phyloP scores from a whole-genome alignment of 2,797 vertebrate species.

The Perodicticus potto region DNA sequence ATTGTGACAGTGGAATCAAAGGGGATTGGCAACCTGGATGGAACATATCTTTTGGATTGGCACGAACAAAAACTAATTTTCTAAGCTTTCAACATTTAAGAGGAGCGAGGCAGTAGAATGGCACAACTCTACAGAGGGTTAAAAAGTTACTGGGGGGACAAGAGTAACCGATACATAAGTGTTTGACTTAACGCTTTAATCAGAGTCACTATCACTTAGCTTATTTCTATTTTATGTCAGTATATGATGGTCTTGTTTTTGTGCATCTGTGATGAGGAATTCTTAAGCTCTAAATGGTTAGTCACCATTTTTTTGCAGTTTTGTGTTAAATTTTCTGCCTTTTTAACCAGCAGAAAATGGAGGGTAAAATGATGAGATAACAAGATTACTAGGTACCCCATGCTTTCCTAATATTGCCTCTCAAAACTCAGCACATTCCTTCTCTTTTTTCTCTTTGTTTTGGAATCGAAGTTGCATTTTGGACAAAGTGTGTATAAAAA shows the following conservation, averaged over 20 bases:
- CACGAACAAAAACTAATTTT: neutral
- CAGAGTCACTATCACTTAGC: neutral
- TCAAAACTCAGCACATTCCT: neutral
- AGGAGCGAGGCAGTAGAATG: neutral
- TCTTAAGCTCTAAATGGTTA: neutral
- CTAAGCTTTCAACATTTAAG: neutral
- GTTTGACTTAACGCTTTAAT: constrained; percentile 19
- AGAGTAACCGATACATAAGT: neutral
- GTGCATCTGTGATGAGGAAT: neutral
- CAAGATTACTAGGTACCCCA: neutral
- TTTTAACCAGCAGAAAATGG: neutral
- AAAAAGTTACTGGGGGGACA: neutral
- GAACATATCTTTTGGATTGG: neutral
- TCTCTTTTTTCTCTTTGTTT: neutral
- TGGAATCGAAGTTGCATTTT: neutral
- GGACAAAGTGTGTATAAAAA: neutral
- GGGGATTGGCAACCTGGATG: neutral
- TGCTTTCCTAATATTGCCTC: neutral
- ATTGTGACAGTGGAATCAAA: neutral
- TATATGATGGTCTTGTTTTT: neutral
- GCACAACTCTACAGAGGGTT: neutral
- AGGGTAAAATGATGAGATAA: neutral
- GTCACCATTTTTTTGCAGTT: neutral
- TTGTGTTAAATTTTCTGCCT: neutral
- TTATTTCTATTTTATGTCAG: neutral